phyloP scores from a whole-genome alignment of 2,888 invertebrate genomes.

The Incurvaria masculella region DNA sequence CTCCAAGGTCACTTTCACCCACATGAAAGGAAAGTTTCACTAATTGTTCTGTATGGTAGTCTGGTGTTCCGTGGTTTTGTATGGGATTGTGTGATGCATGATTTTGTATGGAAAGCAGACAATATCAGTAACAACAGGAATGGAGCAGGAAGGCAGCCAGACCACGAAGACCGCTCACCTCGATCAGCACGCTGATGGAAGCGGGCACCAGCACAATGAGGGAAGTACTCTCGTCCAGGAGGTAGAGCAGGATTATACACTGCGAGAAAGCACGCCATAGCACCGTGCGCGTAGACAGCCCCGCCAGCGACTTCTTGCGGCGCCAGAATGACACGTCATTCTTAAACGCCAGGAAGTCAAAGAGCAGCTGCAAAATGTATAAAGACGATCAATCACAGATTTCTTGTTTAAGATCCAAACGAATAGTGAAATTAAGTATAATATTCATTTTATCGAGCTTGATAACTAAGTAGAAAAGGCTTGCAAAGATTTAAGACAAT shows the following conservation, averaged over 20 bases:
- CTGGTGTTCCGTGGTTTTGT: too few species aligned
- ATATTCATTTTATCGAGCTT: not conserved
- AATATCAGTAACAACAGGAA: too few species aligned
- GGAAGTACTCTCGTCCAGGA: conserved; percentile 90
- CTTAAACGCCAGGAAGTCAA: conserved; percentile 97
- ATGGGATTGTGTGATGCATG: too few species aligned
- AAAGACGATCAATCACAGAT: conserved; percentile 8
- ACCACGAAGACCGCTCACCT: conserved; percentile 56
- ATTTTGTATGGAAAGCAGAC: too few species aligned
- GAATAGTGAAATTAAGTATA: conserved; percentile 1
- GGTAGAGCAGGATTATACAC: conserved; percentile 85
- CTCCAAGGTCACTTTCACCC: too few species aligned
- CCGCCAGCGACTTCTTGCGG: conserved; percentile 78
- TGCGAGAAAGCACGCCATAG: conserved; percentile 95
- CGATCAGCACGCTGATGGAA: conserved; percentile 84
- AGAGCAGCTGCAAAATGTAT: conserved; percentile 69
- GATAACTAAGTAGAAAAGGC: too few species aligned
- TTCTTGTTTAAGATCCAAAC: conserved; percentile 2
- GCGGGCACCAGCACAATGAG: conserved; percentile 83
- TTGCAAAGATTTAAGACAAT: too few species aligned
- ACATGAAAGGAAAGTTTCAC: too few species aligned
- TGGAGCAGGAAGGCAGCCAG: too few species aligned
- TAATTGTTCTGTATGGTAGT: too few species aligned
- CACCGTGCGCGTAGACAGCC: conserved; percentile 85
- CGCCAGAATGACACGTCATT: conserved; percentile 97